These are phyloP conservation scores for Gallinago stenura DNA, from an alignment of 2,797 vertebrate species.

Conservation along the genomic window DNA sequence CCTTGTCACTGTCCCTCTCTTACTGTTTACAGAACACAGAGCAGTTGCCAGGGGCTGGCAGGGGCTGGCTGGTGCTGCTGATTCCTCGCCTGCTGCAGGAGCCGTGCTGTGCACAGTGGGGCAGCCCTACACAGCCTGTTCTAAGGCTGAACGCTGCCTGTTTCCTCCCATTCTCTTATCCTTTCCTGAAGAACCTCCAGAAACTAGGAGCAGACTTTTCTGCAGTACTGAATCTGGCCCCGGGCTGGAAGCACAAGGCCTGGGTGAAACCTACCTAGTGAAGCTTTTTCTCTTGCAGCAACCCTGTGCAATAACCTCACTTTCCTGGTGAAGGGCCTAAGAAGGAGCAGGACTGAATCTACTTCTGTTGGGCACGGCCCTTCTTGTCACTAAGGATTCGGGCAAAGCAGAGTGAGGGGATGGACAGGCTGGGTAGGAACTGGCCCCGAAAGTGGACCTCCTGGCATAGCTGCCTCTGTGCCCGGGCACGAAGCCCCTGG, in stretches of 20 bases:
- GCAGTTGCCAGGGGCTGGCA: neutral
- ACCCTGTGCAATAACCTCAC: neutral
- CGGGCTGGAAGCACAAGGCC: neutral
- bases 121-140: neutral
- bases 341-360: neutral
- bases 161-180: neutral
- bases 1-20: neutral
- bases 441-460: neutral
- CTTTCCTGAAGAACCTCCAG: neutral
- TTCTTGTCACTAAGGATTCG: neutral
- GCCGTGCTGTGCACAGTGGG: neutral
- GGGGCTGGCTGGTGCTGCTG: neutral
- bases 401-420: neutral
- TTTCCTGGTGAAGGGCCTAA: neutral
- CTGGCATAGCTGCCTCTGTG: accelerated
- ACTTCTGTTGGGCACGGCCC: neutral
- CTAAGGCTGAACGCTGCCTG: neutral
- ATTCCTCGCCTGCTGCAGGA: neutral
- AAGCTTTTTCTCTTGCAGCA: neutral
- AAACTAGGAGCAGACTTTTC: neutral
- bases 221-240: accelerated
- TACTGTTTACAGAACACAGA: neutral
- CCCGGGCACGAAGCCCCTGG: neutral
- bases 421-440: accelerated
- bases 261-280: neutral